Conservation (phyloP, 2,113 vertebrate species). For the Engraulis encrasicolus region DNA sequence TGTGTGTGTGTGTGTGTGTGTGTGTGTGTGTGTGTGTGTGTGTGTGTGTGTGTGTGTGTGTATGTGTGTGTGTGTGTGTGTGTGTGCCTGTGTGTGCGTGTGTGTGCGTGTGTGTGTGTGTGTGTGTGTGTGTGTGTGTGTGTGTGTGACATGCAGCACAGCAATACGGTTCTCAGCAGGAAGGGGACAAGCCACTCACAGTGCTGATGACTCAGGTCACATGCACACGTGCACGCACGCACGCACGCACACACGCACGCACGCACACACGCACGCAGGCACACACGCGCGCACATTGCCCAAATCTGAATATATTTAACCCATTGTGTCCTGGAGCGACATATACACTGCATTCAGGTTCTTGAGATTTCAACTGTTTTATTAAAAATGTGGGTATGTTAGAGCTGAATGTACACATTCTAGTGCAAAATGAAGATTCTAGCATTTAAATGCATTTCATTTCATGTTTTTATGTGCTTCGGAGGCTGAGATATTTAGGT, state of each 20-base stretch:
- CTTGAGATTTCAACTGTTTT: too few species aligned
- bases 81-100: slow-evolving; percentile 23
- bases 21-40: too few species aligned
- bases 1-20: not conserved
- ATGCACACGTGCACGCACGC: not conserved
- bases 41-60: too few species aligned
- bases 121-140: slow-evolving; percentile 33
- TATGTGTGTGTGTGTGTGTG: not conserved
- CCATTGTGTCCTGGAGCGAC: too few species aligned
- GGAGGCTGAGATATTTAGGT: too few species aligned
- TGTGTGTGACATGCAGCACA: slow-evolving; percentile 23
- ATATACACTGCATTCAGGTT: not conserved
- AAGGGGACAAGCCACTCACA: not conserved
- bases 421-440: too few species aligned
- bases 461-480: too few species aligned
- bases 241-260: not conserved
- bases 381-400: too few species aligned
- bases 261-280: slow-evolving; percentile 2
- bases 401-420: too few species aligned
- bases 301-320: not conserved
- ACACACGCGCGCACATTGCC: not conserved
- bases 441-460: too few species aligned
- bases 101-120: slow-evolving; percentile 31
- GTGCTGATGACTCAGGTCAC: slow-evolving; percentile 1
- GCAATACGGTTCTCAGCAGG: too few species aligned